Base-by-base conservation (phyloP, 2,888 invertebrate species). In the Nowickia ferox region DNA sequence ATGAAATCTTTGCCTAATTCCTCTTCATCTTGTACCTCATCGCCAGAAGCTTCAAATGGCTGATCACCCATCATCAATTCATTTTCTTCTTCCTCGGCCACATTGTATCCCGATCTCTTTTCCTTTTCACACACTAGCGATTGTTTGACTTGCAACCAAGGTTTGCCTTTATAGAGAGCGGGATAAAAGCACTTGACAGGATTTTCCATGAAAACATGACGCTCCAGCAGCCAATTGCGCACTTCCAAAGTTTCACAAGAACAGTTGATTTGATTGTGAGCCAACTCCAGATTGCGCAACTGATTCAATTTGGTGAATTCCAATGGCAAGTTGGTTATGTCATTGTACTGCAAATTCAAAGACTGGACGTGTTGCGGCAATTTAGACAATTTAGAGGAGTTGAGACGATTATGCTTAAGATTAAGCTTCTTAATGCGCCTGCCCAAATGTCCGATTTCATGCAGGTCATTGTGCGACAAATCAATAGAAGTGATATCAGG, bases 231-330 rank as follows among this genome's bases (percentile, higher is more conserved):
- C 88, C 93, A 93, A 89, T 96, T 95, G 87, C 96, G 94, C 66
- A 94, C 93, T 87, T 94, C 93, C 80, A 96, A 92, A 80, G 96
- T 96, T 86, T 94, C 94, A 90, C 96, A 96, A 42, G 95, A 94
- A 92, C 96, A 97, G 88, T 95, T 93, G 9, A 97, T 93, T 51
- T 95, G 95, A 90, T 97, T 97, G 61, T 95, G 95, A 69, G 94
- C 93, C 82, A 97, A 89, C 90, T 96, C 94, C 82, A 97, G 93
- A 88, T 94, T 94, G 90, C 94, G 94, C 76, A 96, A 92, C 59
- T 91, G 90, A 6, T 88, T 86, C 88, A 94, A 92, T 61, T 93
- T 93, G 38, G 92, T 93, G 79, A 96, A 90, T 88, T 95, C 95
- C 77, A 93, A 90, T 9, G 96, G 95, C 84, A 96, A 93, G 90